Evolutionary conservation across 2,888 invertebrate species (phyloP), one percentile per base, ranked within the genome.

Genomic region (Tridacna gigas): DNA sequence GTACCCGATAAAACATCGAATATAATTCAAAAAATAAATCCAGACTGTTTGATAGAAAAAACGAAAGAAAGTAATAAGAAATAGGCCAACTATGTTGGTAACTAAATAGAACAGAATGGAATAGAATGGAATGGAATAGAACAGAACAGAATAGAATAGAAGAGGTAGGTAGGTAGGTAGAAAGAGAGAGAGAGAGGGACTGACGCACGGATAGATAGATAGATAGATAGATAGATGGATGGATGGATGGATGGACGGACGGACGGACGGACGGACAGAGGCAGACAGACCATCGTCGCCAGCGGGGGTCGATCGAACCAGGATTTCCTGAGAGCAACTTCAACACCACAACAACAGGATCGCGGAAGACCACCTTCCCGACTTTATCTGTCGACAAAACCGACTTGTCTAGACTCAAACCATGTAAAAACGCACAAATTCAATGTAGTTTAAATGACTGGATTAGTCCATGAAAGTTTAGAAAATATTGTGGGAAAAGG

Each of bases 191-290:
- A 63, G 4, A 63, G 63, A 63, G 0, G 2, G 63, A 63, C 18
- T 26, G 67, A 45, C 37, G 28, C 12, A 45, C 18, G 28, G 67
- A 45, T 11, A 28, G 67, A 45, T 11, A 67, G 67, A 37, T 20
- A 9, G 11, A 56, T 20, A 9, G 56, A 56, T 20, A 9, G 9
- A 63, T 13, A 12, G 15, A 11, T 3, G 4, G 37, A 18, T 20
- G 20, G 11, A 56, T 20, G 20, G 56, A 56, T 20, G 20, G 9
- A 63, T 13, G 4, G 15, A 11, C 18, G 4, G 37, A 18, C 18
- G 18, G 67, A 67, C 18, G 3, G 67, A 67, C 3, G n/a, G 67
- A 67, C 18, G 2, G 67, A 67, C 13, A 67, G 67, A 45, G 67
- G n/a, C 18, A 28, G 67, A 4, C 18, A 28, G 67, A 56, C 37